Evolutionary conservation across 1,140 invertebrate genomes (phyloP).

Genomic region (Gryllus bimaculatus): DNA sequence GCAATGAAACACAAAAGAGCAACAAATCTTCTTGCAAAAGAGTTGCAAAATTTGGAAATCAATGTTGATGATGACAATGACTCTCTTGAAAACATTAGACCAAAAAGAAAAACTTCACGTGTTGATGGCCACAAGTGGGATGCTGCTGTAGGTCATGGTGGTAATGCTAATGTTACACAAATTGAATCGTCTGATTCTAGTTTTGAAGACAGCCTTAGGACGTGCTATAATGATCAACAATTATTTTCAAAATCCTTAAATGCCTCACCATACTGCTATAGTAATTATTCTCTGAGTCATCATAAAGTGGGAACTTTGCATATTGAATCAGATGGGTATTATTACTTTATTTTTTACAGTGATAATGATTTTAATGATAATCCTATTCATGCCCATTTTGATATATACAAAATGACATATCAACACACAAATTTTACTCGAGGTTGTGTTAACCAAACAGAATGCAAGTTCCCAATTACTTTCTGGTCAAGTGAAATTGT

Average conservation of each 20-base stretch:
- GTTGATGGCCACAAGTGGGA: neutral
- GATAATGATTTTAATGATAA: slow-evolving; percentile 69
- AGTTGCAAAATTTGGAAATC: too few relatives aligned
- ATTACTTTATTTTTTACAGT: slow-evolving; percentile 80
- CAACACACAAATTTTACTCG: slow-evolving; percentile 61
- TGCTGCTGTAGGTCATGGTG: slow-evolving; percentile 39
- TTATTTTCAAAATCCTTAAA: slow-evolving; percentile 57
- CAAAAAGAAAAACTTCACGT: slow-evolving; percentile 30
- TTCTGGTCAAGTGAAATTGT: slow-evolving; percentile 64
- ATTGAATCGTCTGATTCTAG: slow-evolving; percentile 59
- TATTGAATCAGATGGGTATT: slow-evolving; percentile 62
- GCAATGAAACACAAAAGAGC: neutral
- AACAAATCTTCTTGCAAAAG: neutral
- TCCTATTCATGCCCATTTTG: slow-evolving; percentile 70
- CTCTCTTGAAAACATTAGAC: neutral
- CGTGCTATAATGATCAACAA: slow-evolving; percentile 63
- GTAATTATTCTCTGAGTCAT: slow-evolving; percentile 53
- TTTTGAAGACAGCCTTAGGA: slow-evolving; percentile 62
- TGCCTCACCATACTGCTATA: slow-evolving; percentile 51
- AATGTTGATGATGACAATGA: neutral
- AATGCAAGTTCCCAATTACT: slow-evolving; percentile 58
- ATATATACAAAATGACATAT: slow-evolving; percentile 73
- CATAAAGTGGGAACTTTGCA: slow-evolving; percentile 54
- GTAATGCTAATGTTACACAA: slow-evolving; percentile 42
- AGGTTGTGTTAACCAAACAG: slow-evolving; percentile 62